Conservation (phyloP, 2,888 invertebrate genomes). For the Nebria brevicollis region DNA sequence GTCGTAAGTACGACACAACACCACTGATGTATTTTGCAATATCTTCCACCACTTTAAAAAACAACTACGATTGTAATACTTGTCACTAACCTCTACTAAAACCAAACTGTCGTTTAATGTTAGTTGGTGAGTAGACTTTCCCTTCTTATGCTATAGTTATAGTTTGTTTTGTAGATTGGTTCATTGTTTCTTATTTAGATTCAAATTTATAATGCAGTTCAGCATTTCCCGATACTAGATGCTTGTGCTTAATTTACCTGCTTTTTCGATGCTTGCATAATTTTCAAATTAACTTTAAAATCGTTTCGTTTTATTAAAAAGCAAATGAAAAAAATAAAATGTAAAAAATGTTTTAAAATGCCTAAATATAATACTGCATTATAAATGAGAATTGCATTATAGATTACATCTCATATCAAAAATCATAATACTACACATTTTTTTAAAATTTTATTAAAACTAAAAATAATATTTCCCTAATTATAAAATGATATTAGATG, state of each 20-base stretch:
- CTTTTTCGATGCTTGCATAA: no score
- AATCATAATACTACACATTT: background rate
- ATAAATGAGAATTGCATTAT: background rate
- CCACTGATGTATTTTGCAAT: conserved; percentile 3
- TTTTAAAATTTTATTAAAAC: background rate
- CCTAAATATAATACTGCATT: background rate
- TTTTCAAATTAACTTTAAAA: no score
- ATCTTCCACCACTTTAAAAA: background rate
- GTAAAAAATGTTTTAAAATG: no score
- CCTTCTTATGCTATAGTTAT: background rate
- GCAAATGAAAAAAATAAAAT: no score
- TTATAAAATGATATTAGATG: background rate
- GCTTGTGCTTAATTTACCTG: no score
- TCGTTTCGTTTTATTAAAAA: no score
- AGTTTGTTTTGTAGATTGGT: background rate
- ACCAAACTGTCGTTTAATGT: background rate
- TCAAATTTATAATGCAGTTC: background rate
- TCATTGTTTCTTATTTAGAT: background rate
- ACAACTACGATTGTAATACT: background rate
- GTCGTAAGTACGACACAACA: conserved; percentile 18
- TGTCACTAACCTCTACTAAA: background rate
- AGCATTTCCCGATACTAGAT: no score
- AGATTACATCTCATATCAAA: background rate
- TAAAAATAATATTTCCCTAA: background rate
- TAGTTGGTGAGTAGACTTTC: background rate